A percentile compares a stretch with the other conserved stretches of the same genome.
Conservation (phyloP, 2,113 vertebrate genomes). For the Drymodes brunneopygia region DNA sequence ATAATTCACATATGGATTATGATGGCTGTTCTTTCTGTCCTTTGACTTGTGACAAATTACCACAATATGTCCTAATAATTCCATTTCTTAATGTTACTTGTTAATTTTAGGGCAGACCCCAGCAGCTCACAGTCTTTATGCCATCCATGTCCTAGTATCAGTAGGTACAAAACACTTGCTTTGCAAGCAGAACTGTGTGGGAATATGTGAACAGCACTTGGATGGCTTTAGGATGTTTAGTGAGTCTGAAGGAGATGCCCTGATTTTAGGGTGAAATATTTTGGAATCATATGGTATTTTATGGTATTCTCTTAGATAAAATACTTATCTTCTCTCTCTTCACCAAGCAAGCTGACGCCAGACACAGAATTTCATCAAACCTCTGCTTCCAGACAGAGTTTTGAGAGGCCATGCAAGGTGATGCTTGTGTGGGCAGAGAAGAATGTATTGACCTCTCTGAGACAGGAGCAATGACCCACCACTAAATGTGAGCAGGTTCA, state of each 20-base stretch:
- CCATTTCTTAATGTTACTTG: neutral
- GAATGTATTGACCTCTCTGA: neutral
- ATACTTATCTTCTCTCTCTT: neutral
- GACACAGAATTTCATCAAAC: neutral
- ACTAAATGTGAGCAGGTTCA: neutral
- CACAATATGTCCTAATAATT: neutral
- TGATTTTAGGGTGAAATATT: neutral
- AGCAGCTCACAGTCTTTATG: neutral
- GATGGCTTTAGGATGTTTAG: neutral
- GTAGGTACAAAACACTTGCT: neutral
- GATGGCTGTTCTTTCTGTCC: neutral
- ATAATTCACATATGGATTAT: neutral
- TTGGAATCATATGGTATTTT: neutral
- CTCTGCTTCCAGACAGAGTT: neutral
- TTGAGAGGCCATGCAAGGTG: neutral
- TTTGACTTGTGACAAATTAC: neutral
- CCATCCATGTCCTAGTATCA: neutral
- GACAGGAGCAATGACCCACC: neutral
- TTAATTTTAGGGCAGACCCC: neutral
- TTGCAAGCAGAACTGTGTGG: neutral
- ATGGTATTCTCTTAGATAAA: neutral
- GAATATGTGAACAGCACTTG: neutral
- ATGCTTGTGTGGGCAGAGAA: neutral
- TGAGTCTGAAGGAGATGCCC: neutral
- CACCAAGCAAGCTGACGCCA: accelerated